Base-by-base conservation (phyloP, 2,888 invertebrate genomes). In the Drosophila multiciliata region DNA sequence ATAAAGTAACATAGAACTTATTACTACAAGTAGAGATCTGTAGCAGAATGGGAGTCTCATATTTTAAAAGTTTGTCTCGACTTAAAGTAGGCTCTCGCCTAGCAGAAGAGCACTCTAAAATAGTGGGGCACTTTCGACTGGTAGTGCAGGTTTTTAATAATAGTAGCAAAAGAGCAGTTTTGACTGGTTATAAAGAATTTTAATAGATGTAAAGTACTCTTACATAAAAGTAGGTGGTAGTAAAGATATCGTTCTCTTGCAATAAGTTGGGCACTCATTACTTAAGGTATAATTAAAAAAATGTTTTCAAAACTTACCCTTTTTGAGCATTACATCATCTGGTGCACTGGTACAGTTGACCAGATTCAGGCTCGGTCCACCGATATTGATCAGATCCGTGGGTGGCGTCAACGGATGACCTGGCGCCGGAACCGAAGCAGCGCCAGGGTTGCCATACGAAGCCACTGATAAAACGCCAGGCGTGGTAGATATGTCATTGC, bases 271-370 rank as follows among this genome's bases (percentile, higher is more conserved):
- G 15, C 23, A 45, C 23, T 45, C 45, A 15, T 23, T 45, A 23
- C 8, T 23, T 15, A 2, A 23, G 23, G 23, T 45, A 4, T 23
- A 15, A 15, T 23, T 15, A 15, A 45, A 15, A 29, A 29, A 29
- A 36, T 12, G 35, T 11, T 36, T 49, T 17, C 9, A 17, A 38
- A 29, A 65, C 88, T 83, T 60, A 91, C 91, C 91, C 67, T 91
- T 91, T 61, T 91, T 91, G 11, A 92, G 74, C 63, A 89, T 73
- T 36, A 91, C 80, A 45, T 91, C 89, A 2, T 91, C 91, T 5
- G 82, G 72, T 29, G 68, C 68, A 36, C 79, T 83, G 7, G 82
- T 65, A 52, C 87, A 91, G 57, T 69, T 85, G 40, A 63, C 76
- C 35, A 77, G 50, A 23, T 79, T 78, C 12, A 42, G 49, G 36